Evolutionary conservation across 2,797 vertebrate genomes (phyloP).

Genomic region (Melanitta fusca): DNA sequence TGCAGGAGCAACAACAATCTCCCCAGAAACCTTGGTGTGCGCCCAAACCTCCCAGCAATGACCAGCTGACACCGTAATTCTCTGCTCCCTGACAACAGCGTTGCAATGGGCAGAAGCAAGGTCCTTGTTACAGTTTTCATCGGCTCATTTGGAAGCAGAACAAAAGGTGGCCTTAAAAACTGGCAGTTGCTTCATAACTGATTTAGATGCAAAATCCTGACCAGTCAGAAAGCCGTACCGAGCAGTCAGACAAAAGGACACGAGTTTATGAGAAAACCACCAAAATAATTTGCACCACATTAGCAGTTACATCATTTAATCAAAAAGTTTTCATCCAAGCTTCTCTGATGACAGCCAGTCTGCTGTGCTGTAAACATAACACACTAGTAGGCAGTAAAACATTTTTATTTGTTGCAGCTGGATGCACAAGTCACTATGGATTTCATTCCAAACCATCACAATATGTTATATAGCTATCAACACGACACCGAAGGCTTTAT

Average conservation of each 20-base stretch:
- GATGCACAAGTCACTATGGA: constrained; percentile 33
- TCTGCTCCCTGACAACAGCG: neutral
- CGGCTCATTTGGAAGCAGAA: neutral
- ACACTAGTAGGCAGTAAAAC: constrained; percentile 23
- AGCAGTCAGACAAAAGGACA: neutral
- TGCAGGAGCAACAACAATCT: neutral
- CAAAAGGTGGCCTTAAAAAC: neutral
- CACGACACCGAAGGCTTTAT: neutral
- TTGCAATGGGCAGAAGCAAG: neutral
- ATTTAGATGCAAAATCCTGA: neutral
- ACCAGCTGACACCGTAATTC: neutral
- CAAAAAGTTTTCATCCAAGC: neutral
- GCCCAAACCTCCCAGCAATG: neutral
- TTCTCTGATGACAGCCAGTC: constrained; percentile 6
- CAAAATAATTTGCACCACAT: neutral
- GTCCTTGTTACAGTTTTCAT: neutral
- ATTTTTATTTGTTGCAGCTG: constrained; percentile 57
- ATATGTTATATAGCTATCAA: neutral
- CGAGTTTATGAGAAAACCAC: neutral
- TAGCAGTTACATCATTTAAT: constrained; percentile 1
- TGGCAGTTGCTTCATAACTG: neutral
- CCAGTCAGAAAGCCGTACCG: neutral
- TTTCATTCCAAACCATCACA: constrained; percentile 44
- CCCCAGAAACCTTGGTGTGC: neutral
- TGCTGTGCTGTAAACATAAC: constrained; percentile 18